Evolutionary conservation across 2,113 vertebrate species (phyloP).

Genomic region (Capricornis sumatraensis): DNA sequence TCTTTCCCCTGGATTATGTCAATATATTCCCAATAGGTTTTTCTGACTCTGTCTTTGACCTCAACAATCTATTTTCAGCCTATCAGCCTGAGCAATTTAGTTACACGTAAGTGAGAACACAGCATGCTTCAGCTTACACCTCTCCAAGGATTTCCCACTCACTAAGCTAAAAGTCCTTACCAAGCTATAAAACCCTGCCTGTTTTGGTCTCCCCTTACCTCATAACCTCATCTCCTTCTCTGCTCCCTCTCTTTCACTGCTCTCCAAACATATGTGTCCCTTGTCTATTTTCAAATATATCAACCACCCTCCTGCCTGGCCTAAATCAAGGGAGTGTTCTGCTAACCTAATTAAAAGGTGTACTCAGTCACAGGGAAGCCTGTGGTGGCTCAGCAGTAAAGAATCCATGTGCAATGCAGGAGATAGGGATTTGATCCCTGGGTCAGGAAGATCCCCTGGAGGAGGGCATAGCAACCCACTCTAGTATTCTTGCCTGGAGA

Average conservation of each 20-base stretch:
- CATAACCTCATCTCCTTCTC: not conserved
- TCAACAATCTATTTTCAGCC: not conserved
- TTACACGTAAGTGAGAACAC: not conserved
- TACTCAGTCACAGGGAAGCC: not conserved
- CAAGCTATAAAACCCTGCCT: not conserved
- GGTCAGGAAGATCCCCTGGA: not conserved
- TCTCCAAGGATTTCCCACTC: not conserved
- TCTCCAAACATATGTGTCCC: not conserved
- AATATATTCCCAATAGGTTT: not conserved
- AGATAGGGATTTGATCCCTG: not conserved
- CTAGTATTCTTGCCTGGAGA: not conserved
- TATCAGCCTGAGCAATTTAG: not conserved
- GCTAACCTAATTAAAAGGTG: not conserved
- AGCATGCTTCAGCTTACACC: not conserved
- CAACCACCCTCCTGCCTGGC: not conserved
- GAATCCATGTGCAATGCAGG: not conserved
- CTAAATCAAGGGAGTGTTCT: not conserved
- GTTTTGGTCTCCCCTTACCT: not conserved
- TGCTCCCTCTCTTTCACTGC: not conserved
- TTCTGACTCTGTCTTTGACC: not conserved
- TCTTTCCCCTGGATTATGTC: not conserved
- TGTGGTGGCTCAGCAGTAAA: not conserved
- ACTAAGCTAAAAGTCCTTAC: not conserved
- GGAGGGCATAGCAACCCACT: not conserved
- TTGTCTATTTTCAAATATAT: not conserved